Conservation (phyloP, 2,888 invertebrate species). For the Formica aserva region DNA sequence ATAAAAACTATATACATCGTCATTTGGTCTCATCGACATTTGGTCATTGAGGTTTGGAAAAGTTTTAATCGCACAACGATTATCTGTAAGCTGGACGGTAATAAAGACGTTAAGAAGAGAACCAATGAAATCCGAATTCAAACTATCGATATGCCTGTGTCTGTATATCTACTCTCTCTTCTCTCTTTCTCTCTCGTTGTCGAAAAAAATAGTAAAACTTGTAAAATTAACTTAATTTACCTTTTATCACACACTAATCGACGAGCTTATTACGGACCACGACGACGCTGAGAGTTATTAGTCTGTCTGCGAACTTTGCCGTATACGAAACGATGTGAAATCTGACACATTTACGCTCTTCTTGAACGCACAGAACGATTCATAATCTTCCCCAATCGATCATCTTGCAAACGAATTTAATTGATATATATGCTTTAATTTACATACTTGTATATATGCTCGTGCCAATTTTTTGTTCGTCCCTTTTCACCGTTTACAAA, state of each 20-base stretch:
- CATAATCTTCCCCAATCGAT: not conserved
- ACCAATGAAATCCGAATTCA: constrained; percentile 54
- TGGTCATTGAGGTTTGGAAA: not conserved
- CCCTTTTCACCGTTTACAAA: not conserved
- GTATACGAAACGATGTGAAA: constrained; percentile 3
- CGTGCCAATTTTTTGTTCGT: not conserved
- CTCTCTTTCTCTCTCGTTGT: not conserved
- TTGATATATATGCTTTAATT: not conserved
- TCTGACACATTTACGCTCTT: not conserved
- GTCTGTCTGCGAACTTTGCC: not conserved
- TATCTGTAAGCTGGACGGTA: constrained; percentile 22
- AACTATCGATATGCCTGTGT: constrained; percentile 40
- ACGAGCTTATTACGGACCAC: constrained; percentile 17
- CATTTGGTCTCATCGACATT: too few relatives aligned
- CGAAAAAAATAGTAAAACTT: not conserved
- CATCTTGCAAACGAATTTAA: not conserved
- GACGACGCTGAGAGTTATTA: not conserved
- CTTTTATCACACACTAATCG: constrained; percentile 1
- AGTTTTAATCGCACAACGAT: not conserved
- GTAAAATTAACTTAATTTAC: constrained; percentile 37
- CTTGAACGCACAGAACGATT: not conserved
- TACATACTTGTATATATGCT: not conserved
- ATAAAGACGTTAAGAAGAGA: constrained; percentile 44
- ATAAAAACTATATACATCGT: not conserved
- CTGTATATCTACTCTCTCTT: constrained; percentile 27